Conservation (phyloP, 2,797 vertebrate species). For the Serranus cabrilla region DNA sequence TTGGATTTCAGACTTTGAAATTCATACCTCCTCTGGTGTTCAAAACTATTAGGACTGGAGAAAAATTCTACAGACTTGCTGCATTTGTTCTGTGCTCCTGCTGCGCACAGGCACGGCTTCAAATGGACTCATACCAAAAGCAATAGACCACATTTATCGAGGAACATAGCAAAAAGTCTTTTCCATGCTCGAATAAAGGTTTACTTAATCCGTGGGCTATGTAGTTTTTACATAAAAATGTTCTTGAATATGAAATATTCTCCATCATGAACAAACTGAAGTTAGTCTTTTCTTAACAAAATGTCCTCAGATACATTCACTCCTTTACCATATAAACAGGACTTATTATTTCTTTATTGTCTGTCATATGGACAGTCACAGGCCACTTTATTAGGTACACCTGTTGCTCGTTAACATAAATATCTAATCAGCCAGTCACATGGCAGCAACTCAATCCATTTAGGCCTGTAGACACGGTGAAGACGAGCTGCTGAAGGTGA, state of each 20-base stretch:
- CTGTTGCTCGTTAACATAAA: too few species aligned
- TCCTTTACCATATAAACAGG: too few species aligned
- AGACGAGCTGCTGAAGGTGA: too few species aligned
- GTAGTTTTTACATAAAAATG: neutral
- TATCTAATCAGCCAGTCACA: too few species aligned
- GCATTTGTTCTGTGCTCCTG: slow-evolving; percentile 22
- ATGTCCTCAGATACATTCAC: too few species aligned
- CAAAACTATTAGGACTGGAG: slow-evolving; percentile 8
- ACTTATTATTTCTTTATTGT: too few species aligned
- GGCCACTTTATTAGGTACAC: too few species aligned
- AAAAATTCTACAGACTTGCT: slow-evolving; percentile 16
- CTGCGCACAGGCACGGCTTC: slow-evolving; percentile 22
- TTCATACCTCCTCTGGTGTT: slow-evolving; percentile 17
- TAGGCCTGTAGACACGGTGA: too few species aligned
- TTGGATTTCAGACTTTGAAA: slow-evolving; percentile 11
- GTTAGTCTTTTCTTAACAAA: too few species aligned
- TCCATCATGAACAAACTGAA: too few species aligned
- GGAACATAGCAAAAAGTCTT: slow-evolving; percentile 12
- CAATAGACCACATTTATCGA: slow-evolving; percentile 11
- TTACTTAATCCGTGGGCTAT: neutral
- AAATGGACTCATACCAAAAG: slow-evolving; percentile 26
- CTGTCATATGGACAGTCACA: too few species aligned
- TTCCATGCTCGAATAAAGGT: neutral
- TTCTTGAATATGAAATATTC: neutral
- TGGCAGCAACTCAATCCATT: too few species aligned